These are phyloP conservation scores for Protobothrops mucrosquamatus DNA, from an alignment of 2,113 vertebrate genomes.

Conservation along the genomic window DNA sequence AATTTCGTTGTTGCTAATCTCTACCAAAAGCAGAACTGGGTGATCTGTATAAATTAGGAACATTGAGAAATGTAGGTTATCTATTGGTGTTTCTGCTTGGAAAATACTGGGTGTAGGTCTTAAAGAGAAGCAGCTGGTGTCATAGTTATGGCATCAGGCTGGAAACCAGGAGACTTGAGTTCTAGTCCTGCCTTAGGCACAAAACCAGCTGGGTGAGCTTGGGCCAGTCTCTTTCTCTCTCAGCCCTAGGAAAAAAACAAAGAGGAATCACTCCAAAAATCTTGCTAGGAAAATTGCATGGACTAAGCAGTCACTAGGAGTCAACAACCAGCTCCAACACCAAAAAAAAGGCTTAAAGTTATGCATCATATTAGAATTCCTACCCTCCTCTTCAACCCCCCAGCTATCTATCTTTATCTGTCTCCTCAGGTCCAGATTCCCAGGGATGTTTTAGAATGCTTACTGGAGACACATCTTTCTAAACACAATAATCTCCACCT, in stretches of 20 bases:
- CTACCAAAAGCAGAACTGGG: neutral
- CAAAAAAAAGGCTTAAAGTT: neutral
- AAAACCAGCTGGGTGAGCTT: neutral
- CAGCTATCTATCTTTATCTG: neutral
- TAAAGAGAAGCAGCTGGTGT: neutral
- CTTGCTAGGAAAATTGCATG: neutral
- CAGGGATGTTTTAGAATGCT: neutral
- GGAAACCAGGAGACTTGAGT: neutral
- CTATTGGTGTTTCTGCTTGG: neutral
- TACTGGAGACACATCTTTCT: neutral
- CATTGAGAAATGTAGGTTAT: neutral
- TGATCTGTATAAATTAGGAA: neutral
- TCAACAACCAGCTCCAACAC: neutral
- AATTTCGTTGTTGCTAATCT: neutral
- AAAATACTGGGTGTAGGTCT: neutral
- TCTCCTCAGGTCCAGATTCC: neutral
- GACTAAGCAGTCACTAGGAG: neutral
- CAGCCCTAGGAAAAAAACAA: neutral
- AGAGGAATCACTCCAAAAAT: neutral
- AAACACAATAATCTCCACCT: neutral
- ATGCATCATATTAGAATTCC: neutral
- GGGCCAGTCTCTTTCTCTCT: neutral
- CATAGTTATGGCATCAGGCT: neutral
- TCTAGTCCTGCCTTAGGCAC: neutral
- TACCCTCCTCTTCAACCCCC: neutral